Conservation (phyloP, 2,113 vertebrate species). For the Engraulis encrasicolus region DNA sequence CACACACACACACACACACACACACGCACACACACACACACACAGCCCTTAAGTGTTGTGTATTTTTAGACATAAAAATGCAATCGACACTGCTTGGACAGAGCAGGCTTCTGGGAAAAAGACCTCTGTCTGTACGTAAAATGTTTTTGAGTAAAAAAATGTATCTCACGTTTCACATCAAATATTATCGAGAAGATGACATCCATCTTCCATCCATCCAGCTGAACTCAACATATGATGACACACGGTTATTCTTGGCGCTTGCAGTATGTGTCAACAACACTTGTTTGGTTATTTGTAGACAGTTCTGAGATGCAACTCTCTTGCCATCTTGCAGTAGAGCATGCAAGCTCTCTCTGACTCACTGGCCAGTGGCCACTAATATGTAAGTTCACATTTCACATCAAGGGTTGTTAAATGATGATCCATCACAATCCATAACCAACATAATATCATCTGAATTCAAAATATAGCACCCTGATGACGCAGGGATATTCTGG, state of each 20-base stretch:
- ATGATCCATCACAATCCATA: no score
- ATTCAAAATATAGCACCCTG: neutral
- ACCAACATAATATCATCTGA: neutral
- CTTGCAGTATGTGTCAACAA: no score
- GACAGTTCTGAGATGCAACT: no score
- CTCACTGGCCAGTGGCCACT: no score
- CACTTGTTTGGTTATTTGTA: no score
- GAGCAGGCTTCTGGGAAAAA: neutral
- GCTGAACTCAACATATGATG: no score
- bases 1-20: neutral
- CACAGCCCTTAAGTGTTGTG: neutral
- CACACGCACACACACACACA: neutral
- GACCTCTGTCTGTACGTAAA: neutral
- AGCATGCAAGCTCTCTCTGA: no score
- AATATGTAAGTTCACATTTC: no score
- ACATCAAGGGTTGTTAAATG: neutral
- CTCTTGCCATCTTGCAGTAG: no score
- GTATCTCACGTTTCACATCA: neutral
- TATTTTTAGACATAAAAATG: constrained; percentile 16
- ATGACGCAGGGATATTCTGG: neutral
- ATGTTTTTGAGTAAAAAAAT: neutral
- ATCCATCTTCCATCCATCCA: no score
- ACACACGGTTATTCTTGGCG: no score
- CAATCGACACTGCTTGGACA: neutral
- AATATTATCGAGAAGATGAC: no score